Evolutionary conservation across 2,888 invertebrate genomes (phyloP).

Genomic region (Ctena decussata): DNA sequence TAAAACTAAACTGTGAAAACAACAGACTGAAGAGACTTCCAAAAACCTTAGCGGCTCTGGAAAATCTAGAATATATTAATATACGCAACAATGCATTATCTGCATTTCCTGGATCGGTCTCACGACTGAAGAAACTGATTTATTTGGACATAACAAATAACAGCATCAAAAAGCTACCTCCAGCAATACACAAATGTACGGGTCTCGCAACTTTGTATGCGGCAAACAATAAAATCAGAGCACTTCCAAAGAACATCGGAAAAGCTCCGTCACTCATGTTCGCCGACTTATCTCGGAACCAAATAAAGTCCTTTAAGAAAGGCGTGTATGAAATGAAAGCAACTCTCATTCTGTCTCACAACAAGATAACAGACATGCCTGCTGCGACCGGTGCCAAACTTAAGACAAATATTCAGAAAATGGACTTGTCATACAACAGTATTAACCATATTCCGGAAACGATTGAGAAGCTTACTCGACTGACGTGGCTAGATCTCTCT

Average conservation of each 20-base stretch:
- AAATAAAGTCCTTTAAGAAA: constrained; percentile 83
- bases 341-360: constrained; percentile 81
- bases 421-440: constrained; percentile 83
- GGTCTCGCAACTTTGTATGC: constrained; percentile 76
- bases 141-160: constrained; percentile 83
- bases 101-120: constrained; percentile 79
- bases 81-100: constrained; percentile 81
- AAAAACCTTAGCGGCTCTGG: constrained; percentile 77
- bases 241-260: constrained; percentile 84
- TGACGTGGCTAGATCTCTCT: constrained; percentile 90
- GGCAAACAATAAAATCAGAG: constrained; percentile 81
- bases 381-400: constrained; percentile 83
- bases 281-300: constrained; percentile 84
- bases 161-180: constrained; percentile 82
- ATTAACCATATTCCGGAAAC: constrained; percentile 82
- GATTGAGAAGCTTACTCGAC: constrained; percentile 80
- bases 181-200: constrained; percentile 83
- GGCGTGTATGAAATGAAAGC: constrained; percentile 84
- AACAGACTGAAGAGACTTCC: constrained; percentile 85
- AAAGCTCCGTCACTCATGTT: constrained; percentile 78
- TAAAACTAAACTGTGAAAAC: constrained; percentile 83
- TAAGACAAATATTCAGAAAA: constrained; percentile 82
- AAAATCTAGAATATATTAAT: constrained; percentile 80
- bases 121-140: constrained; percentile 78
- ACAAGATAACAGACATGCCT: constrained; percentile 83